A percentile compares a stretch with the other conserved stretches of the same genome.
These are phyloP conservation scores for Heliconius ismenius DNA, from an alignment of 2,888 invertebrate genomes.

Conservation along the genomic window DNA sequence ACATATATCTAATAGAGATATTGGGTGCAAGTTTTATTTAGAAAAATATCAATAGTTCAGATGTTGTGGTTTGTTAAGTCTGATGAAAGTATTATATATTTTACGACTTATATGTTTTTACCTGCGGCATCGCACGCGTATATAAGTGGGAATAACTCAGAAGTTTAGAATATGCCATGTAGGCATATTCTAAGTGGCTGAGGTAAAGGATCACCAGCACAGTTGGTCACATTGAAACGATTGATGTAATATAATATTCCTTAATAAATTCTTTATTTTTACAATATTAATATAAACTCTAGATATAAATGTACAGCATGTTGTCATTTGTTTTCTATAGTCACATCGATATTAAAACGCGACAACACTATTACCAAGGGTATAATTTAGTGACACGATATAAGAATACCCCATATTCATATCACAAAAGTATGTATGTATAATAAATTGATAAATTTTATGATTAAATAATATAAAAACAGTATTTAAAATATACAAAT, in stretches of 20 bases:
- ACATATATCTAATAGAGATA: background rate
- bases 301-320: too few relatives aligned
- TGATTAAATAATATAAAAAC: background rate
- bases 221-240: too few relatives aligned
- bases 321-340: background rate
- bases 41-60: too few relatives aligned
- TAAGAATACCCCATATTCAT: constrained; percentile 28
- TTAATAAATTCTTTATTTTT: too few relatives aligned
- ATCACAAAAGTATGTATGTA: background rate
- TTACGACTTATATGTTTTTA: too few relatives aligned
- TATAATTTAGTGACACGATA: constrained; percentile 41
- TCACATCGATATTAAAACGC: constrained; percentile 30
- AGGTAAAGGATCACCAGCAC: too few relatives aligned
- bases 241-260: too few relatives aligned
- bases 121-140: too few relatives aligned
- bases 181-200: too few relatives aligned
- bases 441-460: background rate
- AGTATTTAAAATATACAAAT: background rate
- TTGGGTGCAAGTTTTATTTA: background rate
- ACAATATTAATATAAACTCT: too few relatives aligned
- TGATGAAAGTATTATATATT: background rate
- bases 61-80: background rate
- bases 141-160: too few relatives aligned
- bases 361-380: constrained; percentile 16
- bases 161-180: too few relatives aligned